Evolutionary conservation across 2,797 vertebrate species (phyloP).

Genomic region (Crenuchus spilurus): DNA sequence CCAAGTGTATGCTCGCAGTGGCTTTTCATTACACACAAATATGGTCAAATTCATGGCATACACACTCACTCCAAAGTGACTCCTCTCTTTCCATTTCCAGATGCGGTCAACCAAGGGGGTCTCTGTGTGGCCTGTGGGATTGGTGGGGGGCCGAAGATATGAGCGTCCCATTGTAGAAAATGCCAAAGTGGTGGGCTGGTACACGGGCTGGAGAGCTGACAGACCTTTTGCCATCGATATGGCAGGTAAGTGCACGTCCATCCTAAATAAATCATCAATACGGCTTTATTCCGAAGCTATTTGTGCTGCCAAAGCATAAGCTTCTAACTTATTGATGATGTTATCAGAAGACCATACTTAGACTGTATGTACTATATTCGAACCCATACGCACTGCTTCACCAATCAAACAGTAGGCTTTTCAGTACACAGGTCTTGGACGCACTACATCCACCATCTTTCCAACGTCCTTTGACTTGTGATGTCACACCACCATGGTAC

Average conservation of each 20-base stretch:
- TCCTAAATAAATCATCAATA: neutral
- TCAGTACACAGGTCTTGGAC: too few species aligned
- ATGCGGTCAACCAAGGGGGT: slow-evolving; percentile 86
- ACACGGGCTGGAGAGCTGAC: slow-evolving; percentile 97
- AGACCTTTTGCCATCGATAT: slow-evolving; percentile 96
- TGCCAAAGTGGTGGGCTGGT: slow-evolving; percentile 92
- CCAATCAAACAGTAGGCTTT: too few species aligned
- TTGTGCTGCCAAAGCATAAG: neutral
- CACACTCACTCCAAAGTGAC: slow-evolving; percentile 6
- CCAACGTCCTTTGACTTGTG: too few species aligned
- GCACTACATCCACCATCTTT: too few species aligned
- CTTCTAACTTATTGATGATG: slow-evolving; percentile 4
- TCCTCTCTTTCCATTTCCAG: slow-evolving; percentile 60
- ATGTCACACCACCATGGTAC: too few species aligned
- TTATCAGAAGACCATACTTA: too few species aligned
- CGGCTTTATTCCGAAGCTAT: neutral
- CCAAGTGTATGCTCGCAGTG: slow-evolving; percentile 32
- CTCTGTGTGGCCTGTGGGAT: slow-evolving; percentile 87
- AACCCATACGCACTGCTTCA: too few species aligned
- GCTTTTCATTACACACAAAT: slow-evolving; percentile 33
- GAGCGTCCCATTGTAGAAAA: slow-evolving; percentile 87
- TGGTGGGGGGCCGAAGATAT: slow-evolving; percentile 86
- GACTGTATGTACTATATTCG: too few species aligned
- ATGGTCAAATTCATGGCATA: slow-evolving; percentile 39
- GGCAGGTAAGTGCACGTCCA: slow-evolving; percentile 84